Evolutionary conservation across 2,888 invertebrate species (phyloP), one percentile per base, ranked within the genome.

Genomic region (Hipparchia sbordonii): DNA sequence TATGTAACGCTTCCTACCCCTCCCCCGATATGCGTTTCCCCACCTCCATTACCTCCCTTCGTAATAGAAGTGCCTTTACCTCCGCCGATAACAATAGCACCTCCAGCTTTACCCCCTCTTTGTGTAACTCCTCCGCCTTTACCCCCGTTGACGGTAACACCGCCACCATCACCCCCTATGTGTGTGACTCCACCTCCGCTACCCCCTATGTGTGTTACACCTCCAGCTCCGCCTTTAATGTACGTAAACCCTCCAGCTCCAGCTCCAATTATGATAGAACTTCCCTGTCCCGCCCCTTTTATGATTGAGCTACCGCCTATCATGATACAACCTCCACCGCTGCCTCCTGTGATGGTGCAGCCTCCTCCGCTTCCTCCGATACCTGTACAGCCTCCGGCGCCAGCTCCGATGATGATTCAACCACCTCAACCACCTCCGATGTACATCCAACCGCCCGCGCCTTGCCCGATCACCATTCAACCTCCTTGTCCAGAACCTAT

Each of bases 341-440:
- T 91, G 45, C 88, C 89, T 0, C 89, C 87, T 72, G 80, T 92
- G 71, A 82, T 87, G 85, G 84, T 92, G 33, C 91, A 91, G 75
- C 89, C 90, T 10, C 92, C 92, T 4, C 83, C 89, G n/a, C 72
- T 89, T 54, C 89, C 92, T 0, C 89, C 91, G 2, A 82, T 93
- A 80, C 85, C 89, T 0, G 89, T 93, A 10, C 91, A 92, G 73
- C 85, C 91, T 3, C 92, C 92, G 0, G 83, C 88, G 2, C 79
- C 83, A 8, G 87, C 89, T 1, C 90, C 93, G 0, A 85, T 93
- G 79, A 87, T 87, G 83, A 84, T 93, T n/a, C 90, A 90, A 76
- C 89, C 89, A 6, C 91, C 91, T 6, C 72, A 79, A 0, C 84
- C 85, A 7, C 88, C 89, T 2, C 87, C 90, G 3, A 79, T 91